These are phyloP conservation scores for Acanthococcus lagerstroemiae DNA, from an alignment of 2,888 invertebrate species.

Conservation along the genomic window DNA sequence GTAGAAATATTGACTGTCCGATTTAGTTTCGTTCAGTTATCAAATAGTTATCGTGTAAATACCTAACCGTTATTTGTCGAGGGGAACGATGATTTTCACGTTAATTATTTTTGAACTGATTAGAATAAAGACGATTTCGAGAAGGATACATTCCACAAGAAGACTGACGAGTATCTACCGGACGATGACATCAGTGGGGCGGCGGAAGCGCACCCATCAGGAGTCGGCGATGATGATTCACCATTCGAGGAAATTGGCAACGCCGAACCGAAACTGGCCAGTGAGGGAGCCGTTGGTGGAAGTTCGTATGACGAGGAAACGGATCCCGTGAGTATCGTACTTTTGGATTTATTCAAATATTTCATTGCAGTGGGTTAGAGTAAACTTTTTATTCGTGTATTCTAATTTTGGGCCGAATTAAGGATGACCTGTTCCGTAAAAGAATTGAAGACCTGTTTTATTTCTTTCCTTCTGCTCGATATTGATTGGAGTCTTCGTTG, in stretches of 20 bases:
- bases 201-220: not conserved
- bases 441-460: too few relatives aligned
- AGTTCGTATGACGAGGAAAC: constrained; percentile 10
- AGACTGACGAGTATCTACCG: constrained; percentile 20
- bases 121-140: constrained; percentile 28
- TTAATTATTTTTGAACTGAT: not conserved
- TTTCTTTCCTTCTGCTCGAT: too few relatives aligned
- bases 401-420: too few relatives aligned
- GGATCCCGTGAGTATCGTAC: constrained; percentile 12
- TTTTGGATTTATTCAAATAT: too few relatives aligned
- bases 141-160: constrained; percentile 22
- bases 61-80: not conserved
- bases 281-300: not conserved
- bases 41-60: too few relatives aligned
- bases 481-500: too few relatives aligned
- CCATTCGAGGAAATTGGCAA: constrained; percentile 6
- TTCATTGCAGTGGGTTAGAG: too few relatives aligned
- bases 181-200: too few relatives aligned
- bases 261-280: too few relatives aligned
- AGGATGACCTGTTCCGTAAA: too few relatives aligned
- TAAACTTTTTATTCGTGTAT: not conserved
- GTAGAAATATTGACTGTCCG: too few relatives aligned
- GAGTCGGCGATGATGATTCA: not conserved
- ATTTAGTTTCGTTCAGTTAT: too few relatives aligned
- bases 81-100: not conserved